Conservation (phyloP, 2,113 vertebrate species). For the Ciconia boyciana region DNA sequence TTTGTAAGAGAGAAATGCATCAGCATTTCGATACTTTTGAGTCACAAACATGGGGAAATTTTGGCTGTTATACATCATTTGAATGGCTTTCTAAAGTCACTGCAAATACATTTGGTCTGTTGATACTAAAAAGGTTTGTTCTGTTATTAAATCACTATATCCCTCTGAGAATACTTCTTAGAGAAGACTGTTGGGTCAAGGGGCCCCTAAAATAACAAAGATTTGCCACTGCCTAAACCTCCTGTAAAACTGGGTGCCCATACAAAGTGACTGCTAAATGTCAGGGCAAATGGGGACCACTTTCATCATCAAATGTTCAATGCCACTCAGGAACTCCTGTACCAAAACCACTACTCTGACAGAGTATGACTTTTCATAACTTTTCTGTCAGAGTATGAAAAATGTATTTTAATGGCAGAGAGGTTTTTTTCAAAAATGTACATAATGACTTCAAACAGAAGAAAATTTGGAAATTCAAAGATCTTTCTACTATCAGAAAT, state of each 20-base stretch:
- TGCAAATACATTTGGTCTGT: neutral
- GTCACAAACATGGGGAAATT: neutral
- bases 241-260: neutral
- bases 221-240: neutral
- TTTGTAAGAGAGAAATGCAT: neutral
- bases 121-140: neutral
- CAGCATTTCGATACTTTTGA: neutral
- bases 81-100: neutral
- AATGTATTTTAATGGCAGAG: neutral
- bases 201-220: neutral
- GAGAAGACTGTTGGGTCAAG: neutral
- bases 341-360: neutral
- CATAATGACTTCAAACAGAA: neutral
- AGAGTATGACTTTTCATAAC: too few species aligned
- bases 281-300: neutral
- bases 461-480: neutral
- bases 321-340: neutral
- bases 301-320: neutral
- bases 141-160: neutral
- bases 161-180: neutral
- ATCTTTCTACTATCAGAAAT: neutral
- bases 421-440: neutral
- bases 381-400: neutral
- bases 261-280: neutral
- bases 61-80: neutral